These are phyloP conservation scores for Lophotis ruficrista DNA, from an alignment of 2,113 vertebrate genomes.

Conservation along the genomic window DNA sequence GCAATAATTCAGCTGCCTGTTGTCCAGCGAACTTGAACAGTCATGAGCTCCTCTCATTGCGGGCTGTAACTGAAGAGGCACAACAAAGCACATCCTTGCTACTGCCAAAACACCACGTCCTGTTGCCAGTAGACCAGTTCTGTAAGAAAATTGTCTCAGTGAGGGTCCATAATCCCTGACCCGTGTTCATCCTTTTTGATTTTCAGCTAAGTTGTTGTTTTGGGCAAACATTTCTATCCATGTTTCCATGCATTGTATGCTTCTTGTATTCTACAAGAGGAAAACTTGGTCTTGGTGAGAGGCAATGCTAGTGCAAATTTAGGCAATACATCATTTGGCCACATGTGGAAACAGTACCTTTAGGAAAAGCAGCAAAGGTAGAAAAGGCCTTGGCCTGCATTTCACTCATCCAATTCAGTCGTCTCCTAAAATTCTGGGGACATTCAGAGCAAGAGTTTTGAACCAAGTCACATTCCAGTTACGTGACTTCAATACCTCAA, in stretches of 20 bases:
- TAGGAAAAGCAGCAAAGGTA: background rate
- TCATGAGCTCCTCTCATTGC: background rate
- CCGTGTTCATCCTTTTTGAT: background rate
- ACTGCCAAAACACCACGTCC: accelerated
- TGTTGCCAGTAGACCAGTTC: background rate
- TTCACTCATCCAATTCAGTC: background rate
- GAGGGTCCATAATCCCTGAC: background rate
- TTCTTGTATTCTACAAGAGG: background rate
- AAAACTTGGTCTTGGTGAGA: background rate
- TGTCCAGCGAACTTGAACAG: background rate
- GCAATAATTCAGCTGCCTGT: background rate
- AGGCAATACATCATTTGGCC: background rate
- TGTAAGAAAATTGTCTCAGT: background rate
- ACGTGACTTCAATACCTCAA: background rate
- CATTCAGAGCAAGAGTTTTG: background rate
- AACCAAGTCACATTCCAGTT: background rate
- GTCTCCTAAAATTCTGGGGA: background rate
- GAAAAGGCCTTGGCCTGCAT: background rate
- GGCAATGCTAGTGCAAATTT: background rate
- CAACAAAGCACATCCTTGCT: background rate
- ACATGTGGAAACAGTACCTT: background rate
- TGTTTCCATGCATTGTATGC: accelerated
- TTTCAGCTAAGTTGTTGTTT: background rate
- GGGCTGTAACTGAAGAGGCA: background rate
- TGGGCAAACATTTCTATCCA: background rate